These are phyloP conservation scores for Artibeus lituratus DNA, from an alignment of 2,797 vertebrate species.

Conservation along the genomic window DNA sequence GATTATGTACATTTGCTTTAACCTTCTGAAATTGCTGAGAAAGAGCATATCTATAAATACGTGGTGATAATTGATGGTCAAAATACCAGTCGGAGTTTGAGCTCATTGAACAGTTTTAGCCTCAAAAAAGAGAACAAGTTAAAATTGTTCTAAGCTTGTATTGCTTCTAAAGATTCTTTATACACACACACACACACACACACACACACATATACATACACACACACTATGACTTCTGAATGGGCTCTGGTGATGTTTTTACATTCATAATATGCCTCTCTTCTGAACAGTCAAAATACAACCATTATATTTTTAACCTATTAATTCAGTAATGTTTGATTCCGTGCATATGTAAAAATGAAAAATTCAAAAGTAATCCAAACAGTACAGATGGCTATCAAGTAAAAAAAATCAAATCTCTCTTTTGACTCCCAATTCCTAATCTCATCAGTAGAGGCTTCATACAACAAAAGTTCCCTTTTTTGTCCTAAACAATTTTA, in stretches of 20 bases:
- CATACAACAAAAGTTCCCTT: background rate
- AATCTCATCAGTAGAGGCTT: background rate
- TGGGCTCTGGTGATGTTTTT: background rate
- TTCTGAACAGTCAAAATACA: conserved; percentile 9
- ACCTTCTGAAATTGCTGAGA: conserved; percentile 56
- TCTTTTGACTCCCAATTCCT: background rate
- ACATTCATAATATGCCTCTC: background rate
- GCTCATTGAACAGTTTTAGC: conserved; percentile 56
- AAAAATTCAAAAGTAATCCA: conserved; percentile 2
- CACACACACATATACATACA: background rate
- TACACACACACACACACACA: background rate
- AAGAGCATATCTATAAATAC: conserved; percentile 64
- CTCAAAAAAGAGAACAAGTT: conserved; percentile 38
- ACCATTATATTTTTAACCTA: conserved; percentile 28
- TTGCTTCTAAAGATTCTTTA: conserved; percentile 31
- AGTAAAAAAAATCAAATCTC: background rate
- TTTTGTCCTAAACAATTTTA: background rate
- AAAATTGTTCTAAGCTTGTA: conserved; percentile 40
- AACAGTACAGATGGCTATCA: background rate
- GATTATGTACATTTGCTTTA: conserved; percentile 63
- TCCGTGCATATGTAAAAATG: conserved; percentile 15
- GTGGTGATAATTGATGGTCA: conserved; percentile 67
- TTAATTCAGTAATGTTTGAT: conserved; percentile 24
- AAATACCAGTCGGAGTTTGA: conserved; percentile 41
- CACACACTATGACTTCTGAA: conserved; percentile 33